These are phyloP conservation scores for Pollimyrus isidori DNA, from an alignment of 2,113 vertebrate genomes.

Conservation along the genomic window DNA sequence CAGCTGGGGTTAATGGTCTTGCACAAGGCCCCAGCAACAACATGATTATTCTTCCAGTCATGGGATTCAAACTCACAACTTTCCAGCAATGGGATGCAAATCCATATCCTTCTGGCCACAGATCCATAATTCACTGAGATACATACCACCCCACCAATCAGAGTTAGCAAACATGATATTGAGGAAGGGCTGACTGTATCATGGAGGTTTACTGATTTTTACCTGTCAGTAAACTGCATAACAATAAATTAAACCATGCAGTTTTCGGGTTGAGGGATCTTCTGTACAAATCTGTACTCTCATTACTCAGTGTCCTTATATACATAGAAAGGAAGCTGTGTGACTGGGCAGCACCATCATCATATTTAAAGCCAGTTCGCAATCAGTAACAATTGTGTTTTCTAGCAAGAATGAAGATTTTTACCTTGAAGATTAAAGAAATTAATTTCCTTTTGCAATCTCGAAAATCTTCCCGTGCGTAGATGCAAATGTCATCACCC, in stretches of 20 bases:
- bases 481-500: background rate
- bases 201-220: background rate
- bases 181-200: background rate
- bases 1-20: background rate
- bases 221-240: background rate
- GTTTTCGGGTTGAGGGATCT: background rate
- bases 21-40: background rate
- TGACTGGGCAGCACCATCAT: background rate
- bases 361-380: background rate
- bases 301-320: background rate
- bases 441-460: conserved; percentile 5
- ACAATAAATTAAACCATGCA: background rate
- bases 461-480: background rate
- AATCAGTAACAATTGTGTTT: background rate
- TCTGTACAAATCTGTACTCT: background rate
- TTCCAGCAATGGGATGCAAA: background rate
- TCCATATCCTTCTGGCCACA: background rate
- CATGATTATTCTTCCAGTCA: background rate
- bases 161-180: background rate
- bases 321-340: background rate
- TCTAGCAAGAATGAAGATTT: background rate
- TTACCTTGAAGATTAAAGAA: conserved; percentile 2
- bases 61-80: background rate
- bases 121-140: background rate
- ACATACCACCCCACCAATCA: background rate